phyloP scores from a whole-genome alignment of 2,113 vertebrate genomes.

The Rhipidura dahli region DNA sequence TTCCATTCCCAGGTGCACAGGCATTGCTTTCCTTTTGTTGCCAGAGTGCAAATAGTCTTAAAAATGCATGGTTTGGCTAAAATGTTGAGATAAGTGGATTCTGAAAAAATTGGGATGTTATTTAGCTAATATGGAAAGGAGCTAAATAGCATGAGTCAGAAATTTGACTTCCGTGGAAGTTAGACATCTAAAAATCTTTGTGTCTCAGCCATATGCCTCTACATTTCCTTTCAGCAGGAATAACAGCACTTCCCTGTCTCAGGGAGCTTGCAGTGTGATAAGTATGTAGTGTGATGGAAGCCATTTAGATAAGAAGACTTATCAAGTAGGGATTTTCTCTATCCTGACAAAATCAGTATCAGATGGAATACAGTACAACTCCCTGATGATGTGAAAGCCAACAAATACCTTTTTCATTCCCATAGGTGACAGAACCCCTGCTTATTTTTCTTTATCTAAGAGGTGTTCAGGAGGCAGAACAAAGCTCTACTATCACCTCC shows the following conservation, averaged over 20 bases:
- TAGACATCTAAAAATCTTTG: not conserved
- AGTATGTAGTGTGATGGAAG: not conserved
- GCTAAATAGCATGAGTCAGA: not conserved
- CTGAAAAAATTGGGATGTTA: not conserved
- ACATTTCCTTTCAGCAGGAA: not conserved
- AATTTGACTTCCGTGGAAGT: not conserved
- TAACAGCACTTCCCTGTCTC: not conserved
- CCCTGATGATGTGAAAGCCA: not conserved
- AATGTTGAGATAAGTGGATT: not conserved
- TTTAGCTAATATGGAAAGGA: not conserved
- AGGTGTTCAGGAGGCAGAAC: not conserved
- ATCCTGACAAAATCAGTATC: not conserved
- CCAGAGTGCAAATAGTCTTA: not conserved
- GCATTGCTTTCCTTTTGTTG: not conserved
- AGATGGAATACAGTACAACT: not conserved
- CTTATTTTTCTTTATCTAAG: slow-evolving; percentile 20
- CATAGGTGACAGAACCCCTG: rapidly evolving
- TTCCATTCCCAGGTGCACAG: not conserved
- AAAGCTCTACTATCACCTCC: not conserved
- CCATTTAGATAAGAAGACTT: not conserved
- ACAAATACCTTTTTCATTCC: not conserved
- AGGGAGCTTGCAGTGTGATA: not conserved
- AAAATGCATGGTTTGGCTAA: not conserved
- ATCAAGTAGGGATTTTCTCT: not conserved
- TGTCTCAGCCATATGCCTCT: not conserved